Base-by-base conservation (phyloP, 2,797 vertebrate genomes). In the Monodelphis domestica region DNA sequence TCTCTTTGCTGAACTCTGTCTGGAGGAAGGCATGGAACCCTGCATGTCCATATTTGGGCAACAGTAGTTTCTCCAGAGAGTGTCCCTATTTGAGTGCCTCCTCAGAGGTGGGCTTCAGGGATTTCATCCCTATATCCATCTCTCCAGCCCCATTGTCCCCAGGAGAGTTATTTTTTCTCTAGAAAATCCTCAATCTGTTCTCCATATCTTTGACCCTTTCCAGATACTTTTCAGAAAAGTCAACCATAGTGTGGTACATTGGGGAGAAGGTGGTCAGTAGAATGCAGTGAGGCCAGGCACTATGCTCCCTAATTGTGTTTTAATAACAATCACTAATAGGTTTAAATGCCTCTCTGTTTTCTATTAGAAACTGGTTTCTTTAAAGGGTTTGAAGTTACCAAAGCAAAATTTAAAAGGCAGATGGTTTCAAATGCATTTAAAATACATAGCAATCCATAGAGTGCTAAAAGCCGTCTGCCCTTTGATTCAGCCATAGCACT, bases 181-280 rank as follows among this genome's bases (percentile, higher is more conserved):
- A 99, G 97, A 99, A 99, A 98, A 99, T 99, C 94, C 99, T 99
- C 98, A 99, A 97, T 0, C 99, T 99, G 98, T 99, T 99, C 99
- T 99, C 99, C 99, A 99, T 99, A 98, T 99, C 99, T 99, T 99
- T 99, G 99, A 99, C 99, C 99, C 99, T 99, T 98, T 99, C 99
- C 97, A 99, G 98, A 98, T 99, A 99, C 98, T 98, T 99, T 96
- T 99, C 99, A 0, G 99, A 99, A 78, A 99, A 99, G 98, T 99
- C 99, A 94, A 99, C 98, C 99, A 99, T 99, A 45, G 97, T 91
- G 94, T 94, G 98, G 97, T 97, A 98, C 98, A 98, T 98, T 26
- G 88, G 97, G 97, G 96, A 95, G 70, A 84, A 45, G 26, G 38
- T 38, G 38, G 70, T 84, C 38, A 45, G 70, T 26, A 11, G 70